Evolutionary conservation across 2,113 vertebrate species (phyloP), one percentile per base, ranked within the genome.

Genomic region (Pipa parva): DNA sequence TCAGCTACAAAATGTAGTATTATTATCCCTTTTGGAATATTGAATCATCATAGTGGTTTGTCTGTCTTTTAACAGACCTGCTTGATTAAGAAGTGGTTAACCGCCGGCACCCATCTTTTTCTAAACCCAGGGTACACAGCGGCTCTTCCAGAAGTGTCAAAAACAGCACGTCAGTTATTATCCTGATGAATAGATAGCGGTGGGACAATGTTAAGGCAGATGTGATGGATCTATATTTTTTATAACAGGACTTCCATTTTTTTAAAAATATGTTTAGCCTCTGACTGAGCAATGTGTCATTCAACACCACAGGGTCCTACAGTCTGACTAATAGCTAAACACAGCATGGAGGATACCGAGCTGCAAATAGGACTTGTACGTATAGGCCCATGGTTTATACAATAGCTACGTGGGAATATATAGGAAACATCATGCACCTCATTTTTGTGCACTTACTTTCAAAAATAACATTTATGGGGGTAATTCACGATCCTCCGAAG

Each of bases 181-280:
- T 69, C 46, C 55, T 52, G 66, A 69, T 69, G 48, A 31, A 69
- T 69, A 42, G 66, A 69, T 60, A 60, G 48, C 66, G 52, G 46
- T 67, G 46, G 63, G 63, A 59, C 31, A 42, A 31, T 18, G 46
- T 42, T 69, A 22, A 52, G 36, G 65, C 28, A 60, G 65, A 49
- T 22, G 56, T 68, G 64, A 68, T 51, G 64, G 64, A 59, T 59
- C 46, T 51, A 46, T 31, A 59, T 29, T 68, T 21, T 45, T 49
- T 33, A 59, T 59, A 42, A 68, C 56, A 54, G 57, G 66, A 69
- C 48, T 69, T 69, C 66, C 48, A 69, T 69, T 60, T 69, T 69
- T 69, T 69, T n/a, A n/a, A n/a, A 69, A 60, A 69, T 57, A 69
- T 69, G 66, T 69, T 69, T 69, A 69, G 66, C 60, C 66, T 69